Evolutionary conservation across 2,797 vertebrate species (phyloP).

Genomic region (Ctenosaura bakeri): DNA sequence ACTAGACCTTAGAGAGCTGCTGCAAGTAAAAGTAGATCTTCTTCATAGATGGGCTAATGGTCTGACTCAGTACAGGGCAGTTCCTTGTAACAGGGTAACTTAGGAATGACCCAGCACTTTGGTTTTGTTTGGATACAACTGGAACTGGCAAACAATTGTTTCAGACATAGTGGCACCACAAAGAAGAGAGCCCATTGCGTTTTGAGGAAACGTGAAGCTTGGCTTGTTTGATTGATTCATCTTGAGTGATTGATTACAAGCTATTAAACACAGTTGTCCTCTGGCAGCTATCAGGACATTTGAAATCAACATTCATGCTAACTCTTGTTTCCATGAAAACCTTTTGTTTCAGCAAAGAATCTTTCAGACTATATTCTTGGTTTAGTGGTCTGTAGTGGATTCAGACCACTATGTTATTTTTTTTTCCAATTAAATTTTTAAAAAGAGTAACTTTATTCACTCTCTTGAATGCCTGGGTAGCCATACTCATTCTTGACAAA

Average conservation of each 20-base stretch:
- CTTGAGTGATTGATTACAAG: neutral
- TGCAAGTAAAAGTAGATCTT: neutral
- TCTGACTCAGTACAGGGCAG: no score
- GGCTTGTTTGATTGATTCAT: neutral
- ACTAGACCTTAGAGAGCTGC: neutral
- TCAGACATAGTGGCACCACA: neutral
- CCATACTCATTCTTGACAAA: neutral
- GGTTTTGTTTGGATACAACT: neutral
- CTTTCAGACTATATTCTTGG: neutral
- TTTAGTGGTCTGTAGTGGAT: neutral
- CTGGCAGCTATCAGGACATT: neutral
- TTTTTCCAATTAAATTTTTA: neutral
- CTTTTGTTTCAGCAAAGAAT: neutral
- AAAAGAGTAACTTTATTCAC: neutral
- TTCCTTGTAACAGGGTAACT: neutral
- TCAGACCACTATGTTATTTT: neutral
- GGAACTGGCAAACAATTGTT: neutral
- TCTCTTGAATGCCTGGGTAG: neutral
- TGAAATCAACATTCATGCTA: neutral
- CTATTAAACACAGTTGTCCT: neutral
- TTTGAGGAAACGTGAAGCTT: neutral
- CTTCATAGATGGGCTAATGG: neutral
- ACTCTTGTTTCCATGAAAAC: conserved; percentile 6
- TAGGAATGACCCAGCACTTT: neutral
- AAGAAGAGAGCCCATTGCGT: neutral